These are phyloP conservation scores for Euzophera pinguis DNA, from an alignment of 2,888 invertebrate genomes.

Conservation along the genomic window DNA sequence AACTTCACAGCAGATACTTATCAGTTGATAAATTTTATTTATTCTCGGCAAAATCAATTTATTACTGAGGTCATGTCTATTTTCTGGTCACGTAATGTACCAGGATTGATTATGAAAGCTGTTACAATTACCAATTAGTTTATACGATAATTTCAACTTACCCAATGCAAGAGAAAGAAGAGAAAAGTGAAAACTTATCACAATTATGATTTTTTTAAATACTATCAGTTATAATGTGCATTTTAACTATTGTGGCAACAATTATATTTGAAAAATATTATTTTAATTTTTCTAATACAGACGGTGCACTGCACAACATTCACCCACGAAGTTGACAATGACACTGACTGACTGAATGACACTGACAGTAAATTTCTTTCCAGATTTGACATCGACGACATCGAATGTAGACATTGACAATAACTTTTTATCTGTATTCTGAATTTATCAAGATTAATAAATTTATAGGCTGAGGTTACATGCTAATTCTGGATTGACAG, in stretches of 20 bases:
- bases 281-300: background rate
- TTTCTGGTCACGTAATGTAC: constrained; percentile 3
- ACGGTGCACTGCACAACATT: background rate
- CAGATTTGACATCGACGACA: background rate
- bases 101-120: constrained; percentile 4
- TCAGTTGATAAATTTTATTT: background rate
- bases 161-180: background rate
- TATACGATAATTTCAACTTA: background rate
- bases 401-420: background rate
- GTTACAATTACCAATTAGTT: constrained; percentile 2
- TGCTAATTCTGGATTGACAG: no score
- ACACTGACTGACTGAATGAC: constrained; percentile 9
- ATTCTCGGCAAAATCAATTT: background rate
- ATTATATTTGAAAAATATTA: background rate
- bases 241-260: background rate
- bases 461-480: no score
- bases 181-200: background rate
- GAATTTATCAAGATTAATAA: no score
- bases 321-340: constrained; percentile 4
- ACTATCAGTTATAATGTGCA: background rate
- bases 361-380: background rate
- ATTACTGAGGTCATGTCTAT: background rate
- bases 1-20: background rate
- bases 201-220: background rate
- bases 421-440: no score